Evolutionary conservation across 2,888 invertebrate species (phyloP).

Genomic region (Ctena decussata): DNA sequence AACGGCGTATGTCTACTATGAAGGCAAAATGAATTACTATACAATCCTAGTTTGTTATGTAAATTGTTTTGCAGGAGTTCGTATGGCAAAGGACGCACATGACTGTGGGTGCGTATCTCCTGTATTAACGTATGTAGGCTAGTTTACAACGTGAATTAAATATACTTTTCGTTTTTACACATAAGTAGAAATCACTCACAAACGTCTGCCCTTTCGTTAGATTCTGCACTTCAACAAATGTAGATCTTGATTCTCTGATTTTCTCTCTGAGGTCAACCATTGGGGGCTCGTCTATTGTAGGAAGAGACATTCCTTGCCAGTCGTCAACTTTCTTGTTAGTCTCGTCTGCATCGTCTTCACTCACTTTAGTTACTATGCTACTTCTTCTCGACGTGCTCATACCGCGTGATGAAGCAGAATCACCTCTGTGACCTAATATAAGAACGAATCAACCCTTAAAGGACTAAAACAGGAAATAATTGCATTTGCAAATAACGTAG

Average conservation of each 20-base stretch:
- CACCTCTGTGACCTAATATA: not conserved
- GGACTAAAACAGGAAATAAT: too few relatives aligned
- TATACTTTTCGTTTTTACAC: too few relatives aligned
- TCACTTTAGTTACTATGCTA: slow-evolving; percentile 16
- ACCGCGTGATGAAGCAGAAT: slow-evolving; percentile 14
- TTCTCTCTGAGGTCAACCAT: slow-evolving; percentile 37
- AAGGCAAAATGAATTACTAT: too few relatives aligned
- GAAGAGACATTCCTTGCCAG: slow-evolving; percentile 56
- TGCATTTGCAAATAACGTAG: too few relatives aligned
- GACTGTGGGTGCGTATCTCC: too few relatives aligned
- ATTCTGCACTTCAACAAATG: slow-evolving; percentile 74
- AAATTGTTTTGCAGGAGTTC: too few relatives aligned
- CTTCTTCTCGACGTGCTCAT: slow-evolving; percentile 27
- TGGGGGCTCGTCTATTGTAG: slow-evolving; percentile 40
- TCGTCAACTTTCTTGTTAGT: slow-evolving; percentile 53
- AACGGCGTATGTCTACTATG: too few relatives aligned
- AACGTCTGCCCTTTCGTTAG: slow-evolving; percentile 80
- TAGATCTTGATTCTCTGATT: slow-evolving; percentile 45
- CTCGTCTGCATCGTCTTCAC: not conserved
- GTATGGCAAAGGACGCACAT: too few relatives aligned
- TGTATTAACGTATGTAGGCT: too few relatives aligned
- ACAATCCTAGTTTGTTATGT: too few relatives aligned
- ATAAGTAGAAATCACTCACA: slow-evolving; percentile 71
- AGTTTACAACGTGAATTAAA: too few relatives aligned
- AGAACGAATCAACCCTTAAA: too few relatives aligned